Conservation (phyloP, 2,113 vertebrate species). For the Gavialis gangeticus region DNA sequence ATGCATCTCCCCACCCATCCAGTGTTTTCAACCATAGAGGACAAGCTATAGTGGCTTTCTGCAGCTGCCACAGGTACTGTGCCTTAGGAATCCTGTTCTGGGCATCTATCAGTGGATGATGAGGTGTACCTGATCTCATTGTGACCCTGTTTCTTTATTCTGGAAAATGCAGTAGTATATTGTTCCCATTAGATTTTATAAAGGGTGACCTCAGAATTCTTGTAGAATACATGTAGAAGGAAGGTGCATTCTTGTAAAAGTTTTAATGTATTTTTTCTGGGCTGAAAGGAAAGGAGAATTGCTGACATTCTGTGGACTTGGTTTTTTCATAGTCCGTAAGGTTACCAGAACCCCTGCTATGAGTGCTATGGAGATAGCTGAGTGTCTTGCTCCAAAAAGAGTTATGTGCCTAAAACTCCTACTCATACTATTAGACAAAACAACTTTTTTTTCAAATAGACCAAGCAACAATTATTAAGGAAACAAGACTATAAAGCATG, state of each 20-base stretch:
- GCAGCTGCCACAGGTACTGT: rapidly evolving
- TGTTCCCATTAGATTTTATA: neutral
- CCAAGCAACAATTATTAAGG: neutral
- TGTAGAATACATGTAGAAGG: neutral
- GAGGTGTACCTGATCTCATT: neutral
- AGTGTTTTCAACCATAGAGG: neutral
- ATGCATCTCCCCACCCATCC: neutral
- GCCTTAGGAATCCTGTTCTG: neutral
- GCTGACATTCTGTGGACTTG: neutral
- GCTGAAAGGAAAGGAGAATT: neutral
- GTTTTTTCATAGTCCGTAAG: neutral
- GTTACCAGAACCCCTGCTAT: neutral
- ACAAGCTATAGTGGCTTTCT: neutral
- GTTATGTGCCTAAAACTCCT: neutral
- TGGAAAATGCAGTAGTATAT: neutral
- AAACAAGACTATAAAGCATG: neutral
- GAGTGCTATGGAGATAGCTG: neutral
- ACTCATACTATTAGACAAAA: rapidly evolving
- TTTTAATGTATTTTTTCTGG: neutral
- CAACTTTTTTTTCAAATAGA: neutral
- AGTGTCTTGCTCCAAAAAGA: neutral
- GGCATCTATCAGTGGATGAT: neutral
- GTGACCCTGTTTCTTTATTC: neutral
- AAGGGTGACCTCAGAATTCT: neutral
- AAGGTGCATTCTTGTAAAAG: neutral